Conservation (phyloP, 1,140 invertebrate species). For the Nylanderia fulva region DNA sequence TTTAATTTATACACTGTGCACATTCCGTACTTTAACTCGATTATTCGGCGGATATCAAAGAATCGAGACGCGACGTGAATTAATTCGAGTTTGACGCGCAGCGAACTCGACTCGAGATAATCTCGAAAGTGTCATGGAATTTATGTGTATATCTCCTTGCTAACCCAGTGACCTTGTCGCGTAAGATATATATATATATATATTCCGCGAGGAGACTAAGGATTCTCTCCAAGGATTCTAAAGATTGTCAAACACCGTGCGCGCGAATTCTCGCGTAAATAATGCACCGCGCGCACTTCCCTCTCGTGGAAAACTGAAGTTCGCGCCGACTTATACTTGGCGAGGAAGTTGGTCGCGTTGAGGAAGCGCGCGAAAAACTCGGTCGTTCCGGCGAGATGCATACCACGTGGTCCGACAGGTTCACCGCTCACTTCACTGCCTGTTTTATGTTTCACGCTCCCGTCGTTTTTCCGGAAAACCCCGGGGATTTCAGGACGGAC, state of each 20-base stretch:
- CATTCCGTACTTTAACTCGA: neutral
- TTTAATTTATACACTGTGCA: neutral
- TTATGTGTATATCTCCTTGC: neutral
- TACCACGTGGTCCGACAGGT: constrained; percentile 26
- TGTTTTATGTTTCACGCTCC: neutral
- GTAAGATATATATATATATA: no score
- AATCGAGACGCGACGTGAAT: neutral
- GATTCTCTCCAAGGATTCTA: no score
- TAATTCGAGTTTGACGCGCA: no score
- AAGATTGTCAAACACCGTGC: no score
- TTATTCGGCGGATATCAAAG: neutral
- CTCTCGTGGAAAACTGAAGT: neutral
- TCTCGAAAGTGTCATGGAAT: neutral
- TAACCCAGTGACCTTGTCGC: neutral
- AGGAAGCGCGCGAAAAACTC: neutral
- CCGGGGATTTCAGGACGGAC: neutral
- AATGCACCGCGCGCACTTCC: no score
- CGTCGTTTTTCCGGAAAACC: neutral
- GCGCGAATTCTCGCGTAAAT: no score
- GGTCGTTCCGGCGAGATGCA: neutral
- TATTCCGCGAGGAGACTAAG: no score
- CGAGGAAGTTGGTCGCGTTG: neutral
- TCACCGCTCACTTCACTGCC: no score
- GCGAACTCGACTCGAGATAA: neutral
- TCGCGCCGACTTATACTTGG: no score